A percentile compares a stretch with the other conserved stretches of the same genome.
phyloP scores from a whole-genome alignment of 1,140 invertebrate species.

The Tribolium castaneum region DNA sequence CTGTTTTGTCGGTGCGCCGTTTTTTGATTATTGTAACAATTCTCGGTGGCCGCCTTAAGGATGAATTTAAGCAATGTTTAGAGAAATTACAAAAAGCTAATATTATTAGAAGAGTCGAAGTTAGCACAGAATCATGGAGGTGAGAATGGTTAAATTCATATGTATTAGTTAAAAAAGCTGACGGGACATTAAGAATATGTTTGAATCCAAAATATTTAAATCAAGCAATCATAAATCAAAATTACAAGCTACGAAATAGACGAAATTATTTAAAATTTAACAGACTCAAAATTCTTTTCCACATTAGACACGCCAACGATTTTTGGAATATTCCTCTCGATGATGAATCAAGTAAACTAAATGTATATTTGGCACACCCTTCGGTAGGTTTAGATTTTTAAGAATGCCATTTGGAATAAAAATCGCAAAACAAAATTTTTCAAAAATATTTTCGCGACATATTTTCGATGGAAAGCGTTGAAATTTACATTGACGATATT shows the following conservation, averaged over 20 bases:
- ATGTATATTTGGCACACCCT: too few species aligned
- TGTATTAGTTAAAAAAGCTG: conserved; percentile 22
- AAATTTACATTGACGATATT: conserved; percentile 31
- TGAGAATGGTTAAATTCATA: conserved; percentile 17
- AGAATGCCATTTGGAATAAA: conserved; percentile 33
- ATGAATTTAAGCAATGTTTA: conserved; percentile 59
- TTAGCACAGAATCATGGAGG: too few species aligned
- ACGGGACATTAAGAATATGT: conserved; percentile 1
- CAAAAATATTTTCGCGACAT: conserved; percentile 27
- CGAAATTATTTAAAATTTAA: conserved; percentile 10
- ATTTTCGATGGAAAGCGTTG: neutral
- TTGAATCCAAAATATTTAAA: conserved; percentile 21
- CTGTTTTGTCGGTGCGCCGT: too few species aligned
- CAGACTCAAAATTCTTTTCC: neutral
- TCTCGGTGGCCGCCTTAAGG: too few species aligned
- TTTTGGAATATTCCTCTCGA: conserved; percentile 33
- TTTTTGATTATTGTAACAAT: too few species aligned
- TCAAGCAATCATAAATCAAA: conserved; percentile 5
- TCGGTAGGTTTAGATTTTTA: too few species aligned
- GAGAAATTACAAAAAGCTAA: conserved; percentile 53
- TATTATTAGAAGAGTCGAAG: conserved; percentile 54
- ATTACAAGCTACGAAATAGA: conserved; percentile 17
- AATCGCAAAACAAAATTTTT: conserved; percentile 11
- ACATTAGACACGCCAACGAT: neutral
- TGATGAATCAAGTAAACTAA: conserved; percentile 3